Percentiles rank a stretch among this genome's conserved stretches.
Evolutionary conservation across 2,113 vertebrate species (phyloP).

Genomic region (Cyanoliseus patagonus): DNA sequence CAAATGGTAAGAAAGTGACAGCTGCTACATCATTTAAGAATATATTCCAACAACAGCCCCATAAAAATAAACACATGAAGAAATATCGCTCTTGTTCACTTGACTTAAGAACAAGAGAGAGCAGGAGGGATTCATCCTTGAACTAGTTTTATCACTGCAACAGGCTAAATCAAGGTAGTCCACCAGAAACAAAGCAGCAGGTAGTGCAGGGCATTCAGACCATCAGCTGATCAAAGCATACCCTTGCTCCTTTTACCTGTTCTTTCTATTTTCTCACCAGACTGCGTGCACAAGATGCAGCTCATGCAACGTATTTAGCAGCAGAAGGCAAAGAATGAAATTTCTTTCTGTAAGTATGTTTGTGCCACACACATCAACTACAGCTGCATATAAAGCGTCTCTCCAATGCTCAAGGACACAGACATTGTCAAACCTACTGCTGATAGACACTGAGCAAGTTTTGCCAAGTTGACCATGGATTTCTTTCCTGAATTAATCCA

Average conservation of each 20-base stretch:
- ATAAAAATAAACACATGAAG: neutral
- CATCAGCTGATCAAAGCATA: neutral
- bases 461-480: neutral
- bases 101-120: neutral
- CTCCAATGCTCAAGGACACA: neutral
- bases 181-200: neutral
- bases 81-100: neutral
- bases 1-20: neutral
- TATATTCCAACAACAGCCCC: neutral
- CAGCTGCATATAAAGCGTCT: neutral
- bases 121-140: neutral
- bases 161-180: neutral
- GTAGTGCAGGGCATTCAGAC: neutral
- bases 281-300: rapidly evolving
- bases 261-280: neutral
- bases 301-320: neutral
- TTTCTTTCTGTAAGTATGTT: rapidly evolving
- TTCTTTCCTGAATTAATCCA: neutral
- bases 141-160: neutral
- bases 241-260: neutral
- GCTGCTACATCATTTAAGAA: neutral
- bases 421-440: neutral
- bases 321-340: neutral
- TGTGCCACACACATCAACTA: neutral
- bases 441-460: rapidly evolving